Percentiles rank a stretch among this genome's conserved stretches.
phyloP scores from a whole-genome alignment of 1,140 invertebrate species.

The Neuroterus valhalla region DNA sequence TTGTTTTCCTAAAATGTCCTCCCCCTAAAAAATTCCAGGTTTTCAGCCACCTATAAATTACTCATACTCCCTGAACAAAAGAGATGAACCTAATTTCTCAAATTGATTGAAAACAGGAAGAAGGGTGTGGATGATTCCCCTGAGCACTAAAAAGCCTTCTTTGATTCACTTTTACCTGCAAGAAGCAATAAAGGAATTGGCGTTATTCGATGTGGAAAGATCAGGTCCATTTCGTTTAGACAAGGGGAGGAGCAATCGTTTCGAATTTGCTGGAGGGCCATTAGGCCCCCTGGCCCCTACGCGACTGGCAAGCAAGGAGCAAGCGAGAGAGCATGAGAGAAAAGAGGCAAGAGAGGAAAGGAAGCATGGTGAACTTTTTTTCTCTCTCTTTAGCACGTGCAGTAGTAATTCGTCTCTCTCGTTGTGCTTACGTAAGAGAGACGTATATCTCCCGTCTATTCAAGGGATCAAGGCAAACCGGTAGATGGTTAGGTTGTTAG shows the following conservation, averaged over 20 bases:
- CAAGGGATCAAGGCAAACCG: slow-evolving; percentile 57
- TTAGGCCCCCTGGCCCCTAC: slow-evolving; percentile 9
- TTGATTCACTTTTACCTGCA: slow-evolving; percentile 12
- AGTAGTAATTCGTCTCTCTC: slow-evolving; percentile 29
- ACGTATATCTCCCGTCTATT: slow-evolving; percentile 50
- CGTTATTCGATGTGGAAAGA: slow-evolving; percentile 23
- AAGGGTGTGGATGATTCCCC: too few relatives aligned
- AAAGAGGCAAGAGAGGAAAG: slow-evolving; percentile 14
- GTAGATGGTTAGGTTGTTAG: slow-evolving; percentile 32
- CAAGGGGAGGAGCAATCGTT: slow-evolving; percentile 25
- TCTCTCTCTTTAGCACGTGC: slow-evolving; percentile 15
- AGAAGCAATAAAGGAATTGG: slow-evolving; percentile 14
- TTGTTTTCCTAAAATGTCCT: too few relatives aligned
- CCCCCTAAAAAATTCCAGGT: too few relatives aligned
- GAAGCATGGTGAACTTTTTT: too few relatives aligned
- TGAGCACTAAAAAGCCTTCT: too few relatives aligned
- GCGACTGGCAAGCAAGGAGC: not conserved
- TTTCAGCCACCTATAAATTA: too few relatives aligned
- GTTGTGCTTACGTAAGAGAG: slow-evolving; percentile 47
- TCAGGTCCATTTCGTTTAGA: slow-evolving; percentile 19
- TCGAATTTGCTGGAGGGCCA: slow-evolving; percentile 26
- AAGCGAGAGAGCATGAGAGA: not conserved
- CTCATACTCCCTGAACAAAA: too few relatives aligned
- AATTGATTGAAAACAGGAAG: too few relatives aligned
- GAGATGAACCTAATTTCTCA: too few relatives aligned